These are phyloP conservation scores for Conops quadrifasciatus DNA, from an alignment of 2,888 invertebrate genomes.

Conservation along the genomic window DNA sequence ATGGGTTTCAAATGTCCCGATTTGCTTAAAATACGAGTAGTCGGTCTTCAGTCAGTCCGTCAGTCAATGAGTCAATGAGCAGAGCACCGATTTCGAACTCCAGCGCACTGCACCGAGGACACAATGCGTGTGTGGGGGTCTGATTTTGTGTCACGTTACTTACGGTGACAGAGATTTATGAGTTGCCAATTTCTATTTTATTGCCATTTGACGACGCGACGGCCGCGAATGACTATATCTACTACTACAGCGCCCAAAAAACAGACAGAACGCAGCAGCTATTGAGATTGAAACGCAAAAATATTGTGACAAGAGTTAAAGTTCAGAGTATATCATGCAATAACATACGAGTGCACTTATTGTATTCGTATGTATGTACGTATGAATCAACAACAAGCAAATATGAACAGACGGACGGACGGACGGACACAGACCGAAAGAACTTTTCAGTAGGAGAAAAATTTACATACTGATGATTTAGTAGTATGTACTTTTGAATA, in stretches of 20 bases:
- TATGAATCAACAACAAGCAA: not conserved
- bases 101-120: not conserved
- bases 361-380: not conserved
- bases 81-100: not conserved
- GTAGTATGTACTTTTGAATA: not conserved
- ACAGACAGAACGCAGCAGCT: not conserved
- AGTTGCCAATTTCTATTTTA: slow-evolving; percentile 56
- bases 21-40: slow-evolving; percentile 27
- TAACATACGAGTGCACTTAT: not conserved
- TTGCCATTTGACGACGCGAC: slow-evolving; percentile 43
- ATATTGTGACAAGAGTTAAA: slow-evolving; percentile 30
- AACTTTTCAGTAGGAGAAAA: not conserved
- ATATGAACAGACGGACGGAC: too few relatives aligned
- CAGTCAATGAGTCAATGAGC: slow-evolving; percentile 23
- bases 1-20: slow-evolving; percentile 15
- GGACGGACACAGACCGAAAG: too few relatives aligned
- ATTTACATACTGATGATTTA: slow-evolving; percentile 23
- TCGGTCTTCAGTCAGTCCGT: not conserved
- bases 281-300: slow-evolving; percentile 26
- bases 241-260: not conserved
- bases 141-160: slow-evolving; percentile 49
- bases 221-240: slow-evolving; percentile 3
- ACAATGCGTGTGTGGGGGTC: slow-evolving; percentile 27
- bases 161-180: slow-evolving; percentile 58
- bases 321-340: slow-evolving; percentile 19